These are phyloP conservation scores for Gobio gobio DNA, from an alignment of 2,113 vertebrate genomes.

Conservation along the genomic window DNA sequence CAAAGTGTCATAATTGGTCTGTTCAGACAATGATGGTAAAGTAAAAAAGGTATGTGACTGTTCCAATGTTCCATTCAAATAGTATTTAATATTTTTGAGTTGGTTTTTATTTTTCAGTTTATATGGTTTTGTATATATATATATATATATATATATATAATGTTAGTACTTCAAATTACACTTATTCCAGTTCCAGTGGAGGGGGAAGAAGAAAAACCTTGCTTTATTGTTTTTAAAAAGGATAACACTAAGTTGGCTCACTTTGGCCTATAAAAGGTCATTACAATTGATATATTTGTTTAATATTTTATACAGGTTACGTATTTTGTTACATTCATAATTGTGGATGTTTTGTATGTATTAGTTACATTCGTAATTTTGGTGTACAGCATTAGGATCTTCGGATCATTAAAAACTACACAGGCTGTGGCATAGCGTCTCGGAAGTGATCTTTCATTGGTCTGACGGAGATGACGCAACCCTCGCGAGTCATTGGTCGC, in stretches of 20 bases:
- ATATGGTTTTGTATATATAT: too few relatives aligned
- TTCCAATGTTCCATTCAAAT: not conserved
- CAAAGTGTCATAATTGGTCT: not conserved
- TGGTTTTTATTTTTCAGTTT: too few relatives aligned
- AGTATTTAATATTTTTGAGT: too few relatives aligned
- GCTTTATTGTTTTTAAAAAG: too few relatives aligned
- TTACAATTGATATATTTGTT: too few relatives aligned
- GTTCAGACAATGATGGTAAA: not conserved
- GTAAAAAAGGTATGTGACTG: not conserved
- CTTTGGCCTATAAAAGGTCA: too few relatives aligned
- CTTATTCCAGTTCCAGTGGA: too few relatives aligned
- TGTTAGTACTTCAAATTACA: too few relatives aligned
- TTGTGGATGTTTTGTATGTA: not conserved
- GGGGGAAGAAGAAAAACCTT: too few relatives aligned
- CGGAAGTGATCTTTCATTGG: conserved; percentile 21
- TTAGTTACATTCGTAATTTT: not conserved
- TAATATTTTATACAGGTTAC: too few relatives aligned
- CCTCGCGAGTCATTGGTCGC: not conserved
- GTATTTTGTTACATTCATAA: not conserved
- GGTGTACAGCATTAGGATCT: not conserved
- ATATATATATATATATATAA: too few relatives aligned
- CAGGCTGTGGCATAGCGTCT: not conserved
- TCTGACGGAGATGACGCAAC: not conserved
- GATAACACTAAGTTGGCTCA: too few relatives aligned
- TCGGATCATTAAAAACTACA: not conserved